Evolutionary conservation across 1,140 invertebrate species (phyloP), one percentile per base, ranked within the genome.

Genomic region (Leptopilina clavipes): DNA sequence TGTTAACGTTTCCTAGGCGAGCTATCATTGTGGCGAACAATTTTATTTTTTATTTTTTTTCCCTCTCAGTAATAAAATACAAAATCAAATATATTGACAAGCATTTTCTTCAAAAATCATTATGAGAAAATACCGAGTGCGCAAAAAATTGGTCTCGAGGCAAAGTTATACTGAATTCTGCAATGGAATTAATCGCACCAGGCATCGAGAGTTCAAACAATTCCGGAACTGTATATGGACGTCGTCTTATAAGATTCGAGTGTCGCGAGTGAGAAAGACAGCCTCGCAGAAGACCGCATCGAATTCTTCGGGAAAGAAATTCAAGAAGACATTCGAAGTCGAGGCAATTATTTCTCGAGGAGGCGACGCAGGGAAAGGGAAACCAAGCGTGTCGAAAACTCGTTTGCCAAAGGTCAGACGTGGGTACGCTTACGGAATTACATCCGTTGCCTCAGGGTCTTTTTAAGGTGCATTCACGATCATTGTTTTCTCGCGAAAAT

Each of bases 371-470:
- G 59, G 59, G 59, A 65, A 65, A 65, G 59, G 59, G 59, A 65
- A 59, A 31, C 59, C 59, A 65, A 65, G 59, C 59, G 59, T 65
- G 59, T 65, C 59, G 59, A 65, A 65, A 65, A 65, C 59, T 65
- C 59, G 59, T 65, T 65, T 65, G 59, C 59, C 59, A 65, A 65
- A 65, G 59, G 59, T 65, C 59, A 65, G 56, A 59, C 56, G 56
- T 59, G 56, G 56, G 56, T 59, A 59, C 18, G 59, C 59, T 65
- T 65, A 65, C 59, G 59, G 59, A 65, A 65, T 65, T 65, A 65
- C 59, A 65, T 65, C 59, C 59, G 59, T 31, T 65, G 22, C 59
- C 25, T 65, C 59, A 65, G 59, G 59, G 59, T 37, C 59, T 65
- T 65, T 54, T 65, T 31, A 31, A 65, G 59, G 12, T 65, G 59